Percentiles rank a stretch among this genome's conserved stretches.
Conservation (phyloP, 2,888 invertebrate genomes). For the Cataglyphis albicans region DNA sequence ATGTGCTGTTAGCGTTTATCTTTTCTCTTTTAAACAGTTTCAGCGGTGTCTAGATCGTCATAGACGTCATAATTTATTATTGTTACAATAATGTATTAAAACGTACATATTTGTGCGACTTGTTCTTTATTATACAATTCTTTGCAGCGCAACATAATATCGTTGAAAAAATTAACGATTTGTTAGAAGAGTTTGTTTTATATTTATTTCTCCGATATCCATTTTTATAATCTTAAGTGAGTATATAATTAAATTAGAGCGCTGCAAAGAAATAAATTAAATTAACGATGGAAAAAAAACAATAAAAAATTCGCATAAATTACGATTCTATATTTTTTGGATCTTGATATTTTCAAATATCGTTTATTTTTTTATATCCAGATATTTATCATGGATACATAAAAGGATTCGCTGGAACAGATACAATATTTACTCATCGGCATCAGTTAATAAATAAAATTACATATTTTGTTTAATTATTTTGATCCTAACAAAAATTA, state of each 20-base stretch:
- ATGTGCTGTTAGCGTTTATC: background rate
- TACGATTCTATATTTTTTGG: background rate
- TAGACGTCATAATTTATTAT: constrained; percentile 47
- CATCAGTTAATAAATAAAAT: constrained; percentile 2
- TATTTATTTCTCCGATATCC: constrained; percentile 14
- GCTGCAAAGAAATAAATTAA: constrained; percentile 20
- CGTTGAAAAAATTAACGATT: constrained; percentile 18
- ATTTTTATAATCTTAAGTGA: constrained; percentile 16
- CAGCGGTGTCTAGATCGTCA: constrained; percentile 5
- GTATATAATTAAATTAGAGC: constrained; percentile 12
- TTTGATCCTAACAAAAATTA: constrained; percentile 11
- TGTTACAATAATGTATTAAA: constrained; percentile 34
- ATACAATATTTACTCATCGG: background rate
- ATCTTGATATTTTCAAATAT: background rate
- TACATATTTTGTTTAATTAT: background rate
- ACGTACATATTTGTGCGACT: constrained; percentile 7
- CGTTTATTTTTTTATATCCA: background rate
- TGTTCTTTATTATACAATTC: constrained; percentile 30
- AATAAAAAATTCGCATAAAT: constrained; percentile 11
- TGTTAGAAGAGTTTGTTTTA: background rate
- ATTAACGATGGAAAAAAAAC: constrained; percentile 10
- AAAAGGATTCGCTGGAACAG: background rate
- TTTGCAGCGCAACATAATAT: constrained; percentile 4
- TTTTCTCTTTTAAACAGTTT: background rate
- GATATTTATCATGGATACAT: background rate